Base-by-base conservation (phyloP, 2,888 invertebrate species). In the Steinernema carpocapsae region DNA sequence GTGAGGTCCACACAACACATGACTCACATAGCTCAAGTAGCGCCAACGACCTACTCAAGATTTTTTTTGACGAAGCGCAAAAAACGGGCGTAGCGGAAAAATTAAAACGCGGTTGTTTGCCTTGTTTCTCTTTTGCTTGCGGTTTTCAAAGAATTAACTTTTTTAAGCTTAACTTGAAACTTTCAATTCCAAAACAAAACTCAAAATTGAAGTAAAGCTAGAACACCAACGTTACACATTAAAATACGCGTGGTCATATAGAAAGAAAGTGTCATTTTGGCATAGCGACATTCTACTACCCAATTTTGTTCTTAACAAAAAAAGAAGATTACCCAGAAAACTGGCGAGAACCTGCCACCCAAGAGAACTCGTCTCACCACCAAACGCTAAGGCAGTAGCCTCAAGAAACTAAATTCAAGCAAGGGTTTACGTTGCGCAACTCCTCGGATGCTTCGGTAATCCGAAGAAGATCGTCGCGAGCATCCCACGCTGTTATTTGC, bases 31-130 rank as follows among this genome's bases (percentile, higher is more conserved):
- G 3, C 37, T 32, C 12, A 64, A 64, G 37, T 37, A 37, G 64
- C 37, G 64, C 32, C 19, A 64, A 64, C 64, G 64, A 64, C n/a
- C 32, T 32, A 64, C 64, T 64, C 32, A 29, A 64, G 32, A 37
- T 64, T 32, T 64, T 64, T 32, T 10, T 3, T 14, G 48, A 48
- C 37, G 2, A 6, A n/a, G 12, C 19, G 22, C 52, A 22, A 52
- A 52, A 64, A 64, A 64, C 64, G 32, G 32, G 64, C 29, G 64
- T 64, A 26, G 32, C 10, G 64, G 32, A 17, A 64, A 64, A 64
- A 17, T 12, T 12, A 26, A 26, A 32, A 32, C 29, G 7, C 12
- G 32, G 17, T 64, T 64, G 26, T 26, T 29, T 32, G 17, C 32
- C 1, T 64, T 17, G 32, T 64, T 32, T 12, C 26, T 32, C 4